Evolutionary conservation across 2,113 vertebrate genomes (phyloP).

Genomic region (Sceloporus undulatus): DNA sequence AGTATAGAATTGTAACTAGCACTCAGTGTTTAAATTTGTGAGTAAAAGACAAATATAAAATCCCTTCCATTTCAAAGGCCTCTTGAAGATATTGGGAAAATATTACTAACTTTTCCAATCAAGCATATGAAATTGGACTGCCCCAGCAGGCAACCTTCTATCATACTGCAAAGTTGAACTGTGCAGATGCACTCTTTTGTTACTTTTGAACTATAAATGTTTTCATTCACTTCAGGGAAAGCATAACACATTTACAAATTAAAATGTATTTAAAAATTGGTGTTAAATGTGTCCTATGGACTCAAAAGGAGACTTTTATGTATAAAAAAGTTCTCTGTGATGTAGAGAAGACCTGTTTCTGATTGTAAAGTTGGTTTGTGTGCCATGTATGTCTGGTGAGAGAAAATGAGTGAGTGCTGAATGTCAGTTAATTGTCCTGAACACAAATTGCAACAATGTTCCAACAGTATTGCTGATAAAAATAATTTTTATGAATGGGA

Average conservation of each 20-base stretch:
- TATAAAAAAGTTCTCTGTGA: conserved; percentile 39
- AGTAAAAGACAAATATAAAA: conserved; percentile 2
- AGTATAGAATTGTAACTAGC: conserved; percentile 16
- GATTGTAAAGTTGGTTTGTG: conserved; percentile 63
- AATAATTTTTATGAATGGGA: conserved; percentile 29
- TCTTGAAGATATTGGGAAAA: conserved; percentile 17
- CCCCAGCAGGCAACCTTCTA: neutral
- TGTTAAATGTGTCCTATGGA: conserved; percentile 75
- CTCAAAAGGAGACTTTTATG: conserved; percentile 56
- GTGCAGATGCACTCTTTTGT: neutral
- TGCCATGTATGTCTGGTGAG: conserved; percentile 30
- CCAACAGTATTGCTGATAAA: conserved; percentile 44
- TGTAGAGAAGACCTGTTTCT: conserved; percentile 35
- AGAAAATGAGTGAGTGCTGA: conserved; percentile 42
- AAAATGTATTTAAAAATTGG: conserved; percentile 50
- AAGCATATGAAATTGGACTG: neutral
- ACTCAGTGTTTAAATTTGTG: neutral
- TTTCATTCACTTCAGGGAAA: conserved; percentile 47
- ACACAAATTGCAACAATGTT: conserved; percentile 34
- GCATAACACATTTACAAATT: conserved; percentile 33
- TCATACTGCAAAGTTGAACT: conserved; percentile 37
- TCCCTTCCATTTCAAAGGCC: neutral
- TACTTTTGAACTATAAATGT: conserved; percentile 26
- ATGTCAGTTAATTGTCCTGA: conserved; percentile 17
- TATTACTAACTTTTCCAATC: neutral